Conservation (phyloP, 2,888 invertebrate species). For the Gymnosoma rotundatum region DNA sequence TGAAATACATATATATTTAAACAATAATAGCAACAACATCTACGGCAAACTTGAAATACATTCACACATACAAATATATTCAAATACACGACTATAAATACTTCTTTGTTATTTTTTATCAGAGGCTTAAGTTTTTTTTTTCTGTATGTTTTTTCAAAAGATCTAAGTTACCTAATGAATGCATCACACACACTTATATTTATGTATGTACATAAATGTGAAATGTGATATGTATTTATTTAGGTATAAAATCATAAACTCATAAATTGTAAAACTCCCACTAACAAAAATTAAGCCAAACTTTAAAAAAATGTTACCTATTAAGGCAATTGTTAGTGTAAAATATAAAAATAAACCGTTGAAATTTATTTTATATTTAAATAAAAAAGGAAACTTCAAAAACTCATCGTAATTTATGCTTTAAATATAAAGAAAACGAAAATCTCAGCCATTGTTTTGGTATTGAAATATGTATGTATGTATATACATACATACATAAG, state of each 20-base stretch:
- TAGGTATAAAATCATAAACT: conserved; percentile 23
- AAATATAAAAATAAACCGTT: not conserved
- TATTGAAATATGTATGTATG: too few species aligned
- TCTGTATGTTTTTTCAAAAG: conserved; percentile 11
- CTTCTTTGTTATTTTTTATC: conserved; percentile 54
- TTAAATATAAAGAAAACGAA: not conserved
- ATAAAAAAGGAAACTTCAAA: not conserved
- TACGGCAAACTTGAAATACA: conserved; percentile 37
- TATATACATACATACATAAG: too few species aligned
- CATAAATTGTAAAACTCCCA: conserved; percentile 49
- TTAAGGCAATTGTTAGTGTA: not conserved
- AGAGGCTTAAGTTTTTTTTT: conserved; percentile 58
- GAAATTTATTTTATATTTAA: not conserved
- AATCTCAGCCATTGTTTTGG: not conserved
- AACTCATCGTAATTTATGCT: conserved; percentile 15
- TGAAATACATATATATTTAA: conserved; percentile 24
- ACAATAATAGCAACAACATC: conserved; percentile 26
- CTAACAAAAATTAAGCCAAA: conserved; percentile 14
- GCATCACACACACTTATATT: not conserved
- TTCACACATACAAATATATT: not conserved
- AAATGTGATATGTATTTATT: too few species aligned
- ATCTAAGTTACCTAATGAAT: conserved; percentile 57
- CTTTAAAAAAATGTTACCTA: too few species aligned
- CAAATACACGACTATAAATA: conserved; percentile 1
- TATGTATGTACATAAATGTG: too few species aligned